Conservation (phyloP, 2,888 invertebrate species). For the Scelioninae gen. 1 region DNA sequence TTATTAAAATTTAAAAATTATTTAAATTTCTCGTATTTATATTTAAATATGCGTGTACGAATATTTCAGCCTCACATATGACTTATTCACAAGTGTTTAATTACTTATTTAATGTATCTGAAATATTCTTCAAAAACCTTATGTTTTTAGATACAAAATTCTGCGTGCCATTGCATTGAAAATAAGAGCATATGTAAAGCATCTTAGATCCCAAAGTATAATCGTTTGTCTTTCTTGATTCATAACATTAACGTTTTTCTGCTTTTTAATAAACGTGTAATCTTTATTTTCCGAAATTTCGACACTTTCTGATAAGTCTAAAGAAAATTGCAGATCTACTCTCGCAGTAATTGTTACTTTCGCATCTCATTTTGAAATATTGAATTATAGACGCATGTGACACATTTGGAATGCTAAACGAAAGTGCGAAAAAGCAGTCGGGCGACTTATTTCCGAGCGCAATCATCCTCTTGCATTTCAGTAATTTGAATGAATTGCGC, state of each 20-base stretch:
- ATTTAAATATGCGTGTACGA: too few relatives aligned
- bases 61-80: too few relatives aligned
- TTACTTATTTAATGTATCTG: too few relatives aligned
- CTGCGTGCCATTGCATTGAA: too few relatives aligned
- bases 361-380: constrained; percentile 40
- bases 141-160: too few relatives aligned
- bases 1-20: too few relatives aligned
- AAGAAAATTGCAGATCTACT: constrained; percentile 23
- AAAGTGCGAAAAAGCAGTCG: constrained; percentile 53
- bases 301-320: background rate
- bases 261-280: constrained; percentile 3
- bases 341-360: constrained; percentile 31
- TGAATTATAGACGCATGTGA: constrained; percentile 47
- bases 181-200: too few relatives aligned
- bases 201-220: too few relatives aligned
- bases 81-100: too few relatives aligned
- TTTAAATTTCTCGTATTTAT: too few relatives aligned
- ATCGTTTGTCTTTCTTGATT: constrained; percentile 30
- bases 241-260: background rate
- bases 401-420: constrained; percentile 50
- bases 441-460: constrained; percentile 34
- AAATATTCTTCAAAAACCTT: too few relatives aligned
- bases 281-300: constrained; percentile 18
- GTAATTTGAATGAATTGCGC: constrained; percentile 49
- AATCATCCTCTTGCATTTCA: constrained; percentile 41